Base-by-base conservation (phyloP, 1,140 invertebrate species). In the Mamestra configurata region DNA sequence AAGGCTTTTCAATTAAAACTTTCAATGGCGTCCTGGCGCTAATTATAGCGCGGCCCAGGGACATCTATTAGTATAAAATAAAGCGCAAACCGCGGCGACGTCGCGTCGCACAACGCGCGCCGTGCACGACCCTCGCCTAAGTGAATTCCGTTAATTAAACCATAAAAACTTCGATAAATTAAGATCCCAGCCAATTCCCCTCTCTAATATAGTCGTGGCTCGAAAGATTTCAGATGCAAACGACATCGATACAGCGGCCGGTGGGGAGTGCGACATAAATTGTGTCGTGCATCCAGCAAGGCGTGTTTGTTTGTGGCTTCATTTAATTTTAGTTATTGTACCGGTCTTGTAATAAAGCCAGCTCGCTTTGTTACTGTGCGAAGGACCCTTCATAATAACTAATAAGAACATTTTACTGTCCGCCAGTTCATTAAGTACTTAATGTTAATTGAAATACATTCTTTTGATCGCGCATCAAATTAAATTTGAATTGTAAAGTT, bases 101-200 rank as follows among this genome's bases (percentile, higher is more conserved):
- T 73, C 75, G 80, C 81, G 82, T 82, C 86, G 84, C 83, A 59
- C 55, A 66, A 55, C 81, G 71, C 72, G 8, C 80, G 53, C 20
- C 79, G 77, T 82, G 64, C 79, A 79, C 85, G 73, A 82, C 89
- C 86, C 89, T 87, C 88, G 86, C 85, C 91, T 93, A 95, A 95
- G 95, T 95, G 94, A 95, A 95, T 95, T 95, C 94, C 90, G 94
- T 95, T 95, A 95, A 95, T 95, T 95, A 95, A 95, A 95, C 95
- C 95, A 95, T 95, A 95, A 95, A 95, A 95, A 95, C 91, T 95
- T 95, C 94, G 89, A 95, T 95, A 95, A 95, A 95, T 95, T 95
- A 95, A 95, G 93, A 95, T 95, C 93, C 88, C 90, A 93, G 92
- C 94, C 95, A 90, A 93, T 95, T 95, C 93, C 92, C 93, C 92